These are phyloP conservation scores for Zaprionus camerounensis DNA, from an alignment of 1,140 invertebrate genomes.

Conservation along the genomic window DNA sequence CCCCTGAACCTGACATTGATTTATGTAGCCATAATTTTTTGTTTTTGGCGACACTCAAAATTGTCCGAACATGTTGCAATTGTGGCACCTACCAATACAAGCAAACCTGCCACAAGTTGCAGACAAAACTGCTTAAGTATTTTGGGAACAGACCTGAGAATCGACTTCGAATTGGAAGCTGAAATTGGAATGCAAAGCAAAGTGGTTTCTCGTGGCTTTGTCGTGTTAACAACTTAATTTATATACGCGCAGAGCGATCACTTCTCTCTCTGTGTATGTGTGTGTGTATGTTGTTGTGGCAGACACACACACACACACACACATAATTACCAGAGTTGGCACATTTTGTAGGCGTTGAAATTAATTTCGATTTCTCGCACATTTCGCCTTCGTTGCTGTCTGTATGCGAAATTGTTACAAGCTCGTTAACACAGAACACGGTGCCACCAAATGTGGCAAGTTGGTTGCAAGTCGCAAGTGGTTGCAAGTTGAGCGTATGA, in stretches of 20 bases:
- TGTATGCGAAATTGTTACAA: slow-evolving; percentile 79
- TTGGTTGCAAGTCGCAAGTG: background rate
- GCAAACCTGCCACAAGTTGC: background rate
- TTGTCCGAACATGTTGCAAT: slow-evolving; percentile 37
- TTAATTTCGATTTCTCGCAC: slow-evolving; percentile 79
- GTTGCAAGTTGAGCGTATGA: slow-evolving; percentile 59
- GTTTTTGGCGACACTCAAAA: slow-evolving; percentile 25
- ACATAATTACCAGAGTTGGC: slow-evolving; percentile 65
- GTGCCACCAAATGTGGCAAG: slow-evolving; percentile 64
- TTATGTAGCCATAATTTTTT: slow-evolving; percentile 57
- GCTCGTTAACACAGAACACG: slow-evolving; percentile 77
- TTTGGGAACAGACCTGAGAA: background rate
- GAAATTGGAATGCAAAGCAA: slow-evolving; percentile 28
- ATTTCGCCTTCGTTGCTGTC: slow-evolving; percentile 62
- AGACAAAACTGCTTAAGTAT: slow-evolving; percentile 1
- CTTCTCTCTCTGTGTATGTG: background rate
- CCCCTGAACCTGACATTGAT: slow-evolving; percentile 64
- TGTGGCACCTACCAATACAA: slow-evolving; percentile 32
- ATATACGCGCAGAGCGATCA: slow-evolving; percentile 50
- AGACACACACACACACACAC: background rate
- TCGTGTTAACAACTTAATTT: slow-evolving; percentile 83
- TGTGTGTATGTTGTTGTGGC: slow-evolving; percentile 16
- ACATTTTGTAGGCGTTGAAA: slow-evolving; percentile 76
- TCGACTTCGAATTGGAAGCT: background rate
- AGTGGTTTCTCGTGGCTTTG: slow-evolving; percentile 57